Conservation (phyloP, 2,888 invertebrate species). For the Ditula angustiorana region DNA sequence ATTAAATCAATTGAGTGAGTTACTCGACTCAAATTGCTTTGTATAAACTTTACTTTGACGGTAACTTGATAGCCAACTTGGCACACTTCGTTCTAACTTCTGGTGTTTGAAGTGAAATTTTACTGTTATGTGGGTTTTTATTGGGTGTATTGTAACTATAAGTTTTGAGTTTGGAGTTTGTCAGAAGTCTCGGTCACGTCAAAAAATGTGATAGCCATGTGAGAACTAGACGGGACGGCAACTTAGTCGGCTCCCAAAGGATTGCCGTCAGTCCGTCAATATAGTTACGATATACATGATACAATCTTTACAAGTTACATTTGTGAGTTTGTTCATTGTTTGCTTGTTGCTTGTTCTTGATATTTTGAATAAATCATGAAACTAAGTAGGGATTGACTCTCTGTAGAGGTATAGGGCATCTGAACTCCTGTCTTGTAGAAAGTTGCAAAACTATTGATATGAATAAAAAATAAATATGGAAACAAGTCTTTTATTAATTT, state of each 20-base stretch:
- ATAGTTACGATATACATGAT: too few species aligned
- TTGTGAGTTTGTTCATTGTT: neutral
- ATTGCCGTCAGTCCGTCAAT: too few species aligned
- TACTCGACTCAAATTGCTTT: neutral
- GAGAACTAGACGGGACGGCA: too few species aligned
- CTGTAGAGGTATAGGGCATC: conserved; percentile 62
- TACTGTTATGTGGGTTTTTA: too few species aligned
- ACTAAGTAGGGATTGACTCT: conserved; percentile 60
- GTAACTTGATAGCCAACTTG: neutral
- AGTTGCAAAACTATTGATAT: conserved; percentile 50
- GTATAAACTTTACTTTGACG: neutral
- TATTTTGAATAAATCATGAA: conserved; percentile 28
- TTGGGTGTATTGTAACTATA: too few species aligned
- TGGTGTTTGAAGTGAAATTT: neutral
- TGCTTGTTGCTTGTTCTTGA: conserved; percentile 32
- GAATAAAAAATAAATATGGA: conserved; percentile 45
- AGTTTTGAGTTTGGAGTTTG: too few species aligned
- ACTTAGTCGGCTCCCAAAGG: too few species aligned
- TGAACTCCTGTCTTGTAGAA: conserved; percentile 52
- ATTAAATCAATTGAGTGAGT: neutral
- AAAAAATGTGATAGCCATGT: too few species aligned
- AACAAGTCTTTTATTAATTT: conserved; percentile 10
- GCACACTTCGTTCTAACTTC: neutral
- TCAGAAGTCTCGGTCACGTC: too few species aligned
- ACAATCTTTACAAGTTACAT: too few species aligned